Evolutionary conservation across 1,140 invertebrate species (phyloP).

Genomic region (Aradophagus sp.): DNA sequence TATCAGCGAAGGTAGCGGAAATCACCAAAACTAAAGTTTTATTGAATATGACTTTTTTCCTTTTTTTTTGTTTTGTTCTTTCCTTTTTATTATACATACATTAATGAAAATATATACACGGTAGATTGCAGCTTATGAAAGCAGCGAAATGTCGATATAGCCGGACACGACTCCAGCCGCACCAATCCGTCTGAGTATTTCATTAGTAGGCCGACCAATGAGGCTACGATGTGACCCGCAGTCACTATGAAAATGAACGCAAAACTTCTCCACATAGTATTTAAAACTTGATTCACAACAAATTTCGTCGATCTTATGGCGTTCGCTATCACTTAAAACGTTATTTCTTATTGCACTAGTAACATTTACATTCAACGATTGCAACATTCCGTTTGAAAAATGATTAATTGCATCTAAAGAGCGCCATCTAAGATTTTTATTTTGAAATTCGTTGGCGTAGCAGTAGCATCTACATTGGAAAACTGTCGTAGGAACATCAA

Average conservation of each 20-base stretch:
- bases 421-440: no score
- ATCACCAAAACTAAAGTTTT: conserved; percentile 6
- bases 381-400: no score
- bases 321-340: no score
- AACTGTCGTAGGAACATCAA: no score
- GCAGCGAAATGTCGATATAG: conserved; percentile 71
- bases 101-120: conserved; percentile 76
- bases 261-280: conserved; percentile 2
- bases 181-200: conserved; percentile 35
- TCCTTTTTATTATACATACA: conserved; percentile 71
- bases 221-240: conserved; percentile 7
- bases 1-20: neutral
- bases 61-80: conserved; percentile 57
- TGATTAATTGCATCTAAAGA: no score
- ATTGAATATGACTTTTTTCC: conserved; percentile 46
- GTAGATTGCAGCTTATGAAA: conserved; percentile 73
- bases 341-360: neutral
- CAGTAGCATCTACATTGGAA: no score
- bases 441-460: no score
- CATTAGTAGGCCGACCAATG: conserved; percentile 46
- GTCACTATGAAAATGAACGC: conserved; percentile 5
- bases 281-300: no score
- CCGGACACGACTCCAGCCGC: conserved; percentile 48
- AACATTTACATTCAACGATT: no score
- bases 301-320: no score